A percentile compares a stretch with the other conserved stretches of the same genome.
These are phyloP conservation scores for Ptilodon capucinus DNA, from an alignment of 2,888 invertebrate genomes.

Conservation along the genomic window DNA sequence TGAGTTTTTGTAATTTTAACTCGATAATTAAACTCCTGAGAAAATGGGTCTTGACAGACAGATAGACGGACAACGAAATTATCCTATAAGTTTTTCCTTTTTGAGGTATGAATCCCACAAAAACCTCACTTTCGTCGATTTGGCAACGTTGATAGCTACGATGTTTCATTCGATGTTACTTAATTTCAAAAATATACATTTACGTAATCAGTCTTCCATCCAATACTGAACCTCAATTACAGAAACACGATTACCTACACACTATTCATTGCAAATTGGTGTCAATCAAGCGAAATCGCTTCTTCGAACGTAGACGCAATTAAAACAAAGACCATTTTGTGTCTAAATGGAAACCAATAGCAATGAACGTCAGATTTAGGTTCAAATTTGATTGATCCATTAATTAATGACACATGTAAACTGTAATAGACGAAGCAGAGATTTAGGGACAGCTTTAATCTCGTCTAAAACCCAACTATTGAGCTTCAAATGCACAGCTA, in stretches of 20 bases:
- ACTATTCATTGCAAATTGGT: slow-evolving; percentile 36
- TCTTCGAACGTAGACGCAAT: slow-evolving; percentile 55
- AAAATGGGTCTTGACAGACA: too few relatives aligned
- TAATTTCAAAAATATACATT: too few relatives aligned
- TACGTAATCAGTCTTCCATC: too few relatives aligned
- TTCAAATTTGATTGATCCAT: slow-evolving; percentile 33
- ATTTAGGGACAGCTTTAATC: too few relatives aligned
- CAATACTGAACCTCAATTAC: slow-evolving; percentile 20
- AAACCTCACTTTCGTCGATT: too few relatives aligned
- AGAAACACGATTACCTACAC: slow-evolving; percentile 19
- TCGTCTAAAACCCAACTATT: slow-evolving; percentile 12
- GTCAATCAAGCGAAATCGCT: slow-evolving; percentile 49
- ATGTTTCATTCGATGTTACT: too few relatives aligned
- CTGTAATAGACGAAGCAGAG: background rate
- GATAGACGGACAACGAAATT: too few relatives aligned
- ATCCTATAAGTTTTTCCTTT: too few relatives aligned
- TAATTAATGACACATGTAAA: slow-evolving; percentile 29
- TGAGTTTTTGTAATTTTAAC: too few relatives aligned
- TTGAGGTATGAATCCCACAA: too few relatives aligned
- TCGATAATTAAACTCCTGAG: too few relatives aligned
- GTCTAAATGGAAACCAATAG: slow-evolving; percentile 43
- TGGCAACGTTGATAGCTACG: too few relatives aligned
- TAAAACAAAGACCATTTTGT: slow-evolving; percentile 64
- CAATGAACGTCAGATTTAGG: slow-evolving; percentile 33
- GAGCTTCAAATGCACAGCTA: slow-evolving; percentile 13